Percentiles rank a stretch among this genome's conserved stretches.
These are phyloP conservation scores for Polyommatus iphigenia DNA, from an alignment of 2,888 invertebrate species.

Conservation along the genomic window DNA sequence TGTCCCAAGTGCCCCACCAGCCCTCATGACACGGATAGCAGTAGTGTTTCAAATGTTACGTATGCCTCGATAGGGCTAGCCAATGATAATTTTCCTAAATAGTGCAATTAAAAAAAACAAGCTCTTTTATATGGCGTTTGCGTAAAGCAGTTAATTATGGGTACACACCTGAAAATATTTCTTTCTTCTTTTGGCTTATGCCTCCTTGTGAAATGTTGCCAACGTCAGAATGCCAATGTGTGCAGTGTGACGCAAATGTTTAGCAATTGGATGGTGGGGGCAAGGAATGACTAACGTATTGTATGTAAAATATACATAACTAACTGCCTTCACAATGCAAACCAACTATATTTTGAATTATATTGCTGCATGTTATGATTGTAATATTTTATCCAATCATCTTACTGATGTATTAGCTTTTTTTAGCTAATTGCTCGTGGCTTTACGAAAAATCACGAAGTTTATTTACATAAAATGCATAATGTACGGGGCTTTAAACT, in stretches of 20 bases:
- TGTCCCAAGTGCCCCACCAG: constrained; percentile 84
- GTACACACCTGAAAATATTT: not conserved
- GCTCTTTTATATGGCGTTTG: not conserved
- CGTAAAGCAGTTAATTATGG: no score
- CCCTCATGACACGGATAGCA: constrained; percentile 54
- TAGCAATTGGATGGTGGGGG: no score
- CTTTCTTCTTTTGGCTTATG: not conserved
- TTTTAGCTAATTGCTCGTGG: not conserved
- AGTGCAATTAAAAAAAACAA: not conserved
- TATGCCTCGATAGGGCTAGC: not conserved
- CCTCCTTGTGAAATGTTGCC: no score
- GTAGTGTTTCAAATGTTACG: constrained; percentile 23
- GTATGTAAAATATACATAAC: no score
- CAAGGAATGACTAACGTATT: no score
- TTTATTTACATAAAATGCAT: not conserved
- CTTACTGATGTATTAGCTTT: not conserved
- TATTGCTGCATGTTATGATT: not conserved
- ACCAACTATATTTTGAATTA: not conserved
- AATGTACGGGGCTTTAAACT: not conserved
- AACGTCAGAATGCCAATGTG: no score
- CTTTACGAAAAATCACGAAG: no score
- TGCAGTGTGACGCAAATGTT: no score
- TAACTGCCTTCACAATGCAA: no score
- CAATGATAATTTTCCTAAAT: not conserved
- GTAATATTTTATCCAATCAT: no score